phyloP scores from a whole-genome alignment of 2,888 invertebrate species.

The Penaeus monodon region DNA sequence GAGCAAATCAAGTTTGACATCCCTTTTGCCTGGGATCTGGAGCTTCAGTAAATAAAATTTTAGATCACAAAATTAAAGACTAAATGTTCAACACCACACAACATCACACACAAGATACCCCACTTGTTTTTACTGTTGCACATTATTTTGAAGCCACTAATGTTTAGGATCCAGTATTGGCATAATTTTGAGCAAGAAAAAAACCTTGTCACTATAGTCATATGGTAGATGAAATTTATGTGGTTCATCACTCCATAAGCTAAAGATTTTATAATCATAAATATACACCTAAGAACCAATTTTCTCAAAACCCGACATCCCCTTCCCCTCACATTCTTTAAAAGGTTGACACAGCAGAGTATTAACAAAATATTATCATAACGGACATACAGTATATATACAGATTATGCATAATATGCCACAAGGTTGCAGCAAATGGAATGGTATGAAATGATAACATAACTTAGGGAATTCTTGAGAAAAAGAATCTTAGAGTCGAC shows the following conservation, averaged over 20 bases:
- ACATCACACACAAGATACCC: neutral
- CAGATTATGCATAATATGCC: constrained; percentile 38
- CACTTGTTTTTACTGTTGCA: neutral
- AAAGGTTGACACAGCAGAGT: constrained; percentile 18
- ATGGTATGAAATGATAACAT: constrained; percentile 41
- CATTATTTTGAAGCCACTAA: no score
- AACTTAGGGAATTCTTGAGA: constrained; percentile 41
- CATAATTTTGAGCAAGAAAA: constrained; percentile 21
- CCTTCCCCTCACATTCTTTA: constrained; percentile 12
- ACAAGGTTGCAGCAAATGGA: constrained; percentile 28
- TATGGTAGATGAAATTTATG: constrained; percentile 8
- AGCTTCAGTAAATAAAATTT: neutral
- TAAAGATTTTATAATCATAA: constrained; percentile 11
- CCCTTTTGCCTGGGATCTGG: neutral
- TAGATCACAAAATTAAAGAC: neutral
- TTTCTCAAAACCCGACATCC: constrained; percentile 3
- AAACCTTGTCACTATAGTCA: constrained; percentile 13
- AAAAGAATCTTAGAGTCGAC: constrained; percentile 44
- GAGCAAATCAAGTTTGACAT: constrained; percentile 24
- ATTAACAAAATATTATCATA: constrained; percentile 35
- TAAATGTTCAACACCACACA: neutral
- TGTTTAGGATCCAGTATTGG: constrained; percentile 9
- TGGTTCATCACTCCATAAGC: constrained; percentile 6
- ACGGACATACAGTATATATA: constrained; percentile 38
- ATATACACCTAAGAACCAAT: constrained; percentile 2